Percentiles rank a stretch among this genome's conserved stretches.
Conservation (phyloP, 1,140 invertebrate species). For the Drosophila simulans region DNA sequence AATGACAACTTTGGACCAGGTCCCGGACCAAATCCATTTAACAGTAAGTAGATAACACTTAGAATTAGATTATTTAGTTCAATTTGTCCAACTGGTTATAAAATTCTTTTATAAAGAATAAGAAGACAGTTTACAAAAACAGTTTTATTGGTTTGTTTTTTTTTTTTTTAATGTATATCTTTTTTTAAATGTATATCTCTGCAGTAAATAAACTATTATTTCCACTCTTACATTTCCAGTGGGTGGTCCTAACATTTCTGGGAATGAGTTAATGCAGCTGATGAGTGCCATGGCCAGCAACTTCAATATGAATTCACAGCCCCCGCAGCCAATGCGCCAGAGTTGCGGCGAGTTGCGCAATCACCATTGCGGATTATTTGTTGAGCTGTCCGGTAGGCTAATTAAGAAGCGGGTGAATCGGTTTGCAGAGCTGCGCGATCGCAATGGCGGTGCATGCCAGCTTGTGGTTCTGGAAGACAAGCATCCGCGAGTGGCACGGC, state of each 20-base stretch:
- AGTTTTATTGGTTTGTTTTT: too few relatives aligned
- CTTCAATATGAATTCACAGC: constrained; percentile 81
- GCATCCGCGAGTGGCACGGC: constrained; percentile 80
- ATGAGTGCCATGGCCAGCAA: constrained; percentile 81
- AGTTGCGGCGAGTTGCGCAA: constrained; percentile 84
- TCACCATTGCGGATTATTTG: constrained; percentile 76
- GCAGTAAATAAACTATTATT: too few relatives aligned
- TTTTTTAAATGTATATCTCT: too few relatives aligned
- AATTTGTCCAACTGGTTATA: background rate
- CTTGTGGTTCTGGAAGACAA: constrained; percentile 84
- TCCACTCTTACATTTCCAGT: constrained; percentile 24
- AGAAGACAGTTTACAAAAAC: too few relatives aligned
- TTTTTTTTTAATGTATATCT: too few relatives aligned
- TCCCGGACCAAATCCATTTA: constrained; percentile 71
- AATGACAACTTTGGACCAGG: constrained; percentile 69
- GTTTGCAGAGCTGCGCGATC: constrained; percentile 84
- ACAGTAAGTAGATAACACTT: constrained; percentile 50
- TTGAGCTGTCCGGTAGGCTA: constrained; percentile 83
- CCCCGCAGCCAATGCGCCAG: constrained; percentile 73
- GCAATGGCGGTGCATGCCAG: constrained; percentile 83
- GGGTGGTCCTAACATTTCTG: constrained; percentile 66
- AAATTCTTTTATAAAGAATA: too few relatives aligned
- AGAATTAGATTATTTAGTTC: background rate
- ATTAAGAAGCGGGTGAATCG: constrained; percentile 84
- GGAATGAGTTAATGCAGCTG: constrained; percentile 77